Conservation (phyloP, 2,797 vertebrate genomes). For the Sebastes nivosus region DNA sequence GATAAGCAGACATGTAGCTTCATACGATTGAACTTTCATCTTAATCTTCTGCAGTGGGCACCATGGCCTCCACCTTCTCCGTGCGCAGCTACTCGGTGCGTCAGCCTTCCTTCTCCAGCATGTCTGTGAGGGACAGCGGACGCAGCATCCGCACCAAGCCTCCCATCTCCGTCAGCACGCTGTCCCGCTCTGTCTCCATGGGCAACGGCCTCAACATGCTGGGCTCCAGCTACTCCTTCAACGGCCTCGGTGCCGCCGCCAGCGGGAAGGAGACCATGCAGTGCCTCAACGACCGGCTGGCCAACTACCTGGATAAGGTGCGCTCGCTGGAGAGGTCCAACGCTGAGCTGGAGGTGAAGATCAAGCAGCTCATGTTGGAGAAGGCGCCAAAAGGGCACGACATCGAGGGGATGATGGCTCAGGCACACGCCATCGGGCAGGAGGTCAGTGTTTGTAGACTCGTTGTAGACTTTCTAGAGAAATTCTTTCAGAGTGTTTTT, state of each 20-base stretch:
- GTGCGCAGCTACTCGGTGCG: constrained; percentile 75
- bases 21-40: background rate
- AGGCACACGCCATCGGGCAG: constrained; percentile 81
- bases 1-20: background rate
- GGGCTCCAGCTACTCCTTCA: constrained; percentile 68
- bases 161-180: constrained; percentile 52
- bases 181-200: constrained; percentile 74
- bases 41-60: constrained; percentile 45
- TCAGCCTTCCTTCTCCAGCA: constrained; percentile 82
- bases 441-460: constrained; percentile 73
- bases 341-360: constrained; percentile 82
- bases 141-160: constrained; percentile 77
- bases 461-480: background rate
- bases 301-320: constrained; percentile 85
- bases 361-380: constrained; percentile 83
- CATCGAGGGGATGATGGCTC: constrained; percentile 82
- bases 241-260: constrained; percentile 49
- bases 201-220: constrained; percentile 78
- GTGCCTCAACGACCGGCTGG: constrained; percentile 82
- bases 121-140: constrained; percentile 70
- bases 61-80: constrained; percentile 78
- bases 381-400: constrained; percentile 77
- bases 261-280: constrained; percentile 86
- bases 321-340: constrained; percentile 84
- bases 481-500: background rate